These are phyloP conservation scores for Batillaria attramentaria DNA, from an alignment of 1,140 invertebrate genomes.

Conservation along the genomic window DNA sequence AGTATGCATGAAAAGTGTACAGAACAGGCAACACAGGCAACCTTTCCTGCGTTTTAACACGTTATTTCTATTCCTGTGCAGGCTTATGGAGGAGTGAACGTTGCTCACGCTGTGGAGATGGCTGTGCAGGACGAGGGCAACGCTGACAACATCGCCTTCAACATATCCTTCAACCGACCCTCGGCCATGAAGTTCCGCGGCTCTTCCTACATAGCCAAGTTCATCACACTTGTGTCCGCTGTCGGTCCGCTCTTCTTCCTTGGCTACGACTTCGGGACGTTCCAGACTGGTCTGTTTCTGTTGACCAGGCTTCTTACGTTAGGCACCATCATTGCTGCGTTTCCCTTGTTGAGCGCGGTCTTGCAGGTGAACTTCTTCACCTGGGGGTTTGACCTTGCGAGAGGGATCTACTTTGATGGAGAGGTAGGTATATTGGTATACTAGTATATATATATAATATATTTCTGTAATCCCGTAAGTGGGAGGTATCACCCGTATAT, in stretches of 20 bases:
- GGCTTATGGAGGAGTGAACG: constrained; percentile 6
- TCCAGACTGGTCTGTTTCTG: constrained; percentile 72
- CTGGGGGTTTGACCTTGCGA: constrained; percentile 33
- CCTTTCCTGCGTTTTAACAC: too few species aligned
- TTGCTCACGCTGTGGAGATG: background rate
- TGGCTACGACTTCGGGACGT: constrained; percentile 72
- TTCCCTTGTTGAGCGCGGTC: constrained; percentile 62
- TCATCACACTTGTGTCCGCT: background rate
- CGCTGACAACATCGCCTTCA: background rate
- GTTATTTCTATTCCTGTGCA: background rate
- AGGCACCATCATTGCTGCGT: constrained; percentile 55
- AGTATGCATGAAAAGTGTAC: too few species aligned
- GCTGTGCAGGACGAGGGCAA: background rate
- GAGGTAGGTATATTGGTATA: too few species aligned
- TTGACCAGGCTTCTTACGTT: constrained; percentile 58
- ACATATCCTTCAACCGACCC: constrained; percentile 5
- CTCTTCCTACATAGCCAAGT: background rate
- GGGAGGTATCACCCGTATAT: too few species aligned
- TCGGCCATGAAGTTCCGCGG: background rate
- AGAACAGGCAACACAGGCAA: too few species aligned
- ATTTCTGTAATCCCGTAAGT: too few species aligned
- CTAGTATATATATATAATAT: too few species aligned
- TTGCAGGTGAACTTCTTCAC: constrained; percentile 42
- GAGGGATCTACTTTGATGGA: background rate
- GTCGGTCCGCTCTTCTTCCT: constrained; percentile 36